phyloP scores from a whole-genome alignment of 1,140 invertebrate species.

The Capitella teleta region DNA sequence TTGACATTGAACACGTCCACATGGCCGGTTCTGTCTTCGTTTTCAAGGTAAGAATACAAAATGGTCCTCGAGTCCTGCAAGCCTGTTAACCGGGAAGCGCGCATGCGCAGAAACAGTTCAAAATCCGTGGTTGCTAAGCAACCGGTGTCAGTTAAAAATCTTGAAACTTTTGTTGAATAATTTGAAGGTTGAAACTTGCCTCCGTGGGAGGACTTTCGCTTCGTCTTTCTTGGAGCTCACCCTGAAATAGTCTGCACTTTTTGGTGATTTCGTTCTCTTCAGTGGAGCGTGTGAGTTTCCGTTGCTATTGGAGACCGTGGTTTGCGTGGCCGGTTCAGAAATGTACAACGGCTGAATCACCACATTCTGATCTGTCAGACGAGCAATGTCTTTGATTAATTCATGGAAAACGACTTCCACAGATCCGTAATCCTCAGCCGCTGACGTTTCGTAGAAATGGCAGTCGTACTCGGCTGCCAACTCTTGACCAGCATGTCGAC shows the following conservation, averaged over 20 bases:
- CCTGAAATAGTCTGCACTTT: background rate
- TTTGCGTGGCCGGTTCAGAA: too few species aligned
- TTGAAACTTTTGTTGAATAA: slow-evolving; percentile 7
- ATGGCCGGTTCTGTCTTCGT: too few species aligned
- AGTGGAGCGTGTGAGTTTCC: too few species aligned
- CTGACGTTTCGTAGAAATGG: slow-evolving; percentile 37
- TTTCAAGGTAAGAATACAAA: too few species aligned
- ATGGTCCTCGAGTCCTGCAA: too few species aligned
- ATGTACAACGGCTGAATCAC: slow-evolving; percentile 28
- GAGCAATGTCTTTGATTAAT: slow-evolving; percentile 29
- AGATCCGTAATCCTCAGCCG: slow-evolving; percentile 38
- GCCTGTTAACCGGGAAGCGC: too few species aligned
- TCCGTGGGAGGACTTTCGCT: background rate
- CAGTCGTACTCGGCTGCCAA: slow-evolving; percentile 32
- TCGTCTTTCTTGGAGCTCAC: slow-evolving; percentile 1
- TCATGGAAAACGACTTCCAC: slow-evolving; percentile 38
- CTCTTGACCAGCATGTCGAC: slow-evolving; percentile 29
- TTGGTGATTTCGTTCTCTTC: slow-evolving; percentile 2
- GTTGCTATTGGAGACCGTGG: too few species aligned
- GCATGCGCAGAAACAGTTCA: too few species aligned
- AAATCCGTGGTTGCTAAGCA: too few species aligned
- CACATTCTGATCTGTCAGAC: slow-evolving; percentile 24
- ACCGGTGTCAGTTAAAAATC: slow-evolving; percentile 5
- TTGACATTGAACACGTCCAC: too few species aligned
- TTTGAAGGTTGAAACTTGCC: background rate